These are phyloP conservation scores for Austrolebias charrua DNA, from an alignment of 2,797 vertebrate genomes.

Conservation along the genomic window DNA sequence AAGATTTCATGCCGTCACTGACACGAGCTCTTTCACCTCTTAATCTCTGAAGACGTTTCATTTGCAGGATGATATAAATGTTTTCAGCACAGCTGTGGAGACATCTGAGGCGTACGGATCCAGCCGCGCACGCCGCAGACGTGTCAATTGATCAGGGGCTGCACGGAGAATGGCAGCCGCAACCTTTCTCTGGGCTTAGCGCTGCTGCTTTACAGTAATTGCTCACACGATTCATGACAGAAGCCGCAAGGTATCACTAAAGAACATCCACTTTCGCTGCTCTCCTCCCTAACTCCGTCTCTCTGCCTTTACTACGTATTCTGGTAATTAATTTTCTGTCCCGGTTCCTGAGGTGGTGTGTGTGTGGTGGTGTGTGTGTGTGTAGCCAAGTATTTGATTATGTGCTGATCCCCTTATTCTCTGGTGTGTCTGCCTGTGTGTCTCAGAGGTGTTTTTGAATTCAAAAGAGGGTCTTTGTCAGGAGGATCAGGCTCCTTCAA, in stretches of 20 bases:
- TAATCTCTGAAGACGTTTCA: slow-evolving; percentile 55
- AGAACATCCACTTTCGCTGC: slow-evolving; percentile 53
- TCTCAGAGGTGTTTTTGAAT: slow-evolving; percentile 55
- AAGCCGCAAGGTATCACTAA: slow-evolving; percentile 61
- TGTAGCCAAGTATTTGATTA: slow-evolving; percentile 59
- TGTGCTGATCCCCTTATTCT: slow-evolving; percentile 56
- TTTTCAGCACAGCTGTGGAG: slow-evolving; percentile 30
- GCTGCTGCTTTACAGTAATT: slow-evolving; percentile 59
- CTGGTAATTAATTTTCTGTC: slow-evolving; percentile 68
- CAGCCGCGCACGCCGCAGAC: slow-evolving; percentile 6
- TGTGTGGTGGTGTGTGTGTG: slow-evolving; percentile 15
- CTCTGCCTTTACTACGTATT: slow-evolving; percentile 37
- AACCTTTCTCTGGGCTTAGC: slow-evolving; percentile 64
- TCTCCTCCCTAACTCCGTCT: slow-evolving; percentile 27
- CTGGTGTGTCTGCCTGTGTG: slow-evolving; percentile 35
- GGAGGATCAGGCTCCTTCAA: slow-evolving; percentile 50
- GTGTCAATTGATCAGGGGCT: slow-evolving; percentile 41
- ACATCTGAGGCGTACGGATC: slow-evolving; percentile 34
- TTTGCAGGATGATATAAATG: slow-evolving; percentile 65
- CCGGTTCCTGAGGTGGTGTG: slow-evolving; percentile 26
- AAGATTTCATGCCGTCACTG: slow-evolving; percentile 42
- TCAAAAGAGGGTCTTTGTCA: slow-evolving; percentile 46
- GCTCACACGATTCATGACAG: slow-evolving; percentile 59
- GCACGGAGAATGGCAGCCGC: slow-evolving; percentile 55
- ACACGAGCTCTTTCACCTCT: slow-evolving; percentile 24